Evolutionary conservation across 2,113 vertebrate species (phyloP).

Genomic region (Syngnathus scovelli): DNA sequence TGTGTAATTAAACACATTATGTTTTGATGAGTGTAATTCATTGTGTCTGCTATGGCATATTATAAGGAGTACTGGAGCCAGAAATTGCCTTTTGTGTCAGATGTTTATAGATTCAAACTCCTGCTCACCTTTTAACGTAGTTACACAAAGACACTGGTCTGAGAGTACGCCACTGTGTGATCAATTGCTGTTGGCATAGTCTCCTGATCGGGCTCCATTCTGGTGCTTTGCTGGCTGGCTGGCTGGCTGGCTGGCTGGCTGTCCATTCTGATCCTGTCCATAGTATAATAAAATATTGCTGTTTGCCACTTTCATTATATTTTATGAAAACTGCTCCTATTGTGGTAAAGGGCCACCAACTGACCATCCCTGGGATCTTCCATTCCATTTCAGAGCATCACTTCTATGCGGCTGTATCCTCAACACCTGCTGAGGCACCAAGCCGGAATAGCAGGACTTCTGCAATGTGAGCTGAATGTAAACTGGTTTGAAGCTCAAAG

Average conservation of each 20-base stretch:
- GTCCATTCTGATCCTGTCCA: not conserved
- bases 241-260: too few species aligned
- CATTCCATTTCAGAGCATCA: too few species aligned
- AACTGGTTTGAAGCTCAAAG: too few species aligned
- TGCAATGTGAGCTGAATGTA: too few species aligned
- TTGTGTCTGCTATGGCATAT: constrained; percentile 20
- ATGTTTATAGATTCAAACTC: constrained; percentile 19
- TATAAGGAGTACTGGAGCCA: constrained; percentile 5
- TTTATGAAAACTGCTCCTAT: too few species aligned
- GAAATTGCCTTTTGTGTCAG: not conserved
- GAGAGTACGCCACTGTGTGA: constrained; percentile 9
- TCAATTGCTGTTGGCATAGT: constrained; percentile 8
- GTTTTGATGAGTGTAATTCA: constrained; percentile 11
- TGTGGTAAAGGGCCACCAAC: too few species aligned
- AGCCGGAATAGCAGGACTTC: too few species aligned
- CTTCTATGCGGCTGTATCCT: too few species aligned
- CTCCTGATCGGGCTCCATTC: constrained; percentile 11
- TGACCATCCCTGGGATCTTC: too few species aligned
- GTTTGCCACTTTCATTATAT: too few species aligned
- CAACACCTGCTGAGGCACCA: too few species aligned
- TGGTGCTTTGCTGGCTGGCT: not conserved
- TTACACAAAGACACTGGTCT: not conserved
- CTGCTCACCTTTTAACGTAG: constrained; percentile 10
- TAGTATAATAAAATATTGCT: constrained; percentile 15
- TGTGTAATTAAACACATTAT: not conserved